phyloP scores from a whole-genome alignment of 2,113 vertebrate genomes.

The Nesogale talazaci region DNA sequence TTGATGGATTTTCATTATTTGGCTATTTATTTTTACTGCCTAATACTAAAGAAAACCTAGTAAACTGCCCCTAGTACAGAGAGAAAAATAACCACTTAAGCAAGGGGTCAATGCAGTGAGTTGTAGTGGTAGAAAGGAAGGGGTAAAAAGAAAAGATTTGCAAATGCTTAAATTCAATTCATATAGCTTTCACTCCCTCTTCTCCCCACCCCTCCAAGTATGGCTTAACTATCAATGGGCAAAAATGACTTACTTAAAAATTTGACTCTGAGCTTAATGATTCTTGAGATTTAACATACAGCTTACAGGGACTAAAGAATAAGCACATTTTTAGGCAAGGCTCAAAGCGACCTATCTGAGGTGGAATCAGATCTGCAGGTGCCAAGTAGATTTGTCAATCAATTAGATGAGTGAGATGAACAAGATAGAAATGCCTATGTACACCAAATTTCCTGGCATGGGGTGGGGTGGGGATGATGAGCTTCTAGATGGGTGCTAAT shows the following conservation, averaged over 20 bases:
- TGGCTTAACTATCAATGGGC: constrained; percentile 7
- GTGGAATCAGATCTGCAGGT: too few relatives aligned
- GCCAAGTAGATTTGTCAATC: not conserved
- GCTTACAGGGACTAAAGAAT: not conserved
- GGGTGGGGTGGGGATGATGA: too few relatives aligned
- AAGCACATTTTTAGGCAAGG: not conserved
- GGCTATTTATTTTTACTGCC: constrained; percentile 53
- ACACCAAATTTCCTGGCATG: constrained; percentile 19
- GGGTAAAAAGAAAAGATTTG: not conserved
- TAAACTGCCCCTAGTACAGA: constrained; percentile 60
- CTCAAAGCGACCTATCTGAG: not conserved
- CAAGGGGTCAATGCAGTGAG: not conserved
- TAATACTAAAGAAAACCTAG: constrained; percentile 37
- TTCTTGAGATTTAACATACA: constrained; percentile 30
- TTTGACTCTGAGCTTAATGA: not conserved
- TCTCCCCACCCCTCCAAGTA: not conserved
- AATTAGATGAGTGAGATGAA: not conserved
- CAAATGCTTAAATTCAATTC: constrained; percentile 12
- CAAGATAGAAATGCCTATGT: not conserved
- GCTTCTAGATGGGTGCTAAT: constrained; percentile 13
- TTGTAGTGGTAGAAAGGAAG: not conserved
- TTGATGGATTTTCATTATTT: constrained; percentile 51
- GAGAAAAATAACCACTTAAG: not conserved
- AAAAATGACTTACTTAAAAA: constrained; percentile 57
- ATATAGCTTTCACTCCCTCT: not conserved